Conservation (phyloP, 2,113 vertebrate species). For the Oxyruncus cristatus region DNA sequence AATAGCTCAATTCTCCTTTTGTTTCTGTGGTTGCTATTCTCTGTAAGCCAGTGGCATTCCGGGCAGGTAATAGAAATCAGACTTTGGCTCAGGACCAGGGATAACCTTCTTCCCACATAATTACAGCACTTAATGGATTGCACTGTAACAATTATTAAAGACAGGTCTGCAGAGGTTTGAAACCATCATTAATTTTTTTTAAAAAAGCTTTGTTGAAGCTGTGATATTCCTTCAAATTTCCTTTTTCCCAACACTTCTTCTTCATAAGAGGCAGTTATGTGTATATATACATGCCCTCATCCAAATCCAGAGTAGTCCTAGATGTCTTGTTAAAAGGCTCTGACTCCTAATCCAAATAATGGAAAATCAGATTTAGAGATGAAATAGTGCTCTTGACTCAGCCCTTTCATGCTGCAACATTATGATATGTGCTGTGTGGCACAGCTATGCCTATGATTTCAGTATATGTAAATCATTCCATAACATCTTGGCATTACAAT, state of each 20-base stretch:
- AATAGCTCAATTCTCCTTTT: not conserved
- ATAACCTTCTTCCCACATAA: conserved; percentile 7
- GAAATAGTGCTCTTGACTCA: not conserved
- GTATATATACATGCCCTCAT: not conserved
- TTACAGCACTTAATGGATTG: conserved; percentile 4
- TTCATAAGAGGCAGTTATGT: not conserved
- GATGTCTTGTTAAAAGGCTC: not conserved
- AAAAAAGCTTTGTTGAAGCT: not conserved
- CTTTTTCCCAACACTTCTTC: not conserved
- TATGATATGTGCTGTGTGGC: not conserved
- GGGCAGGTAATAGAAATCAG: not conserved
- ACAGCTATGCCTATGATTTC: not conserved
- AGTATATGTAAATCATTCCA: not conserved
- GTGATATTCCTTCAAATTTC: not conserved
- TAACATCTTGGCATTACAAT: not conserved
- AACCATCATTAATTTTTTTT: not conserved
- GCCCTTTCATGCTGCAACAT: not conserved
- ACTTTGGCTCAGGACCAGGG: conserved; percentile 26
- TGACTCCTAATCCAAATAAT: conserved; percentile 2
- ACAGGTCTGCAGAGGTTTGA: not conserved
- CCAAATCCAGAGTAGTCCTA: not conserved
- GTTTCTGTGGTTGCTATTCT: not conserved
- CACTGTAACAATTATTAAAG: conserved; percentile 10
- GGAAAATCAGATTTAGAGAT: not conserved
- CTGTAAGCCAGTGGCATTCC: not conserved